A percentile compares a stretch with the other conserved stretches of the same genome.
Conservation (phyloP, 1,140 invertebrate species). For the Drosophila melanica region DNA sequence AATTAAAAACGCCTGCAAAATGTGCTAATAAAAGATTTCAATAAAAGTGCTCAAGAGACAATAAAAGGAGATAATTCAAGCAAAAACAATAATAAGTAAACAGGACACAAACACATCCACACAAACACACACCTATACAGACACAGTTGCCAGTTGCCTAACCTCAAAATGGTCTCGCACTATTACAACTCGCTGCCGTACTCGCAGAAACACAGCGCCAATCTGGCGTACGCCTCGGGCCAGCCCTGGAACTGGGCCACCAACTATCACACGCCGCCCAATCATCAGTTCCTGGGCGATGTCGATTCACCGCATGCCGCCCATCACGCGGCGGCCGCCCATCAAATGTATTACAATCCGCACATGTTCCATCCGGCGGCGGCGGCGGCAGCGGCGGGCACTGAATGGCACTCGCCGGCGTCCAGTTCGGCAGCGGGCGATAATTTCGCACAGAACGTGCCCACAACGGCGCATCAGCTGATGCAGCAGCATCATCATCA, state of each 20-base stretch:
- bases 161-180: conserved; percentile 78
- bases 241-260: conserved; percentile 80
- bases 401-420: conserved; percentile 80
- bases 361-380: conserved; percentile 80
- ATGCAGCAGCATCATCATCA: conserved; percentile 79
- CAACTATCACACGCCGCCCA: conserved; percentile 83
- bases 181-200: conserved; percentile 80
- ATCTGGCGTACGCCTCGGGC: conserved; percentile 72
- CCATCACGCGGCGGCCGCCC: conserved; percentile 67
- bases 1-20: conserved; percentile 30
- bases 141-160: conserved; percentile 32
- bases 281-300: conserved; percentile 84
- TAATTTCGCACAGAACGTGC: conserved; percentile 77
- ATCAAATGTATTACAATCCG: conserved; percentile 84
- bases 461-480: conserved; percentile 83
- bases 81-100: conserved; percentile 6
- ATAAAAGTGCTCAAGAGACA: conserved; percentile 28
- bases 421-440: conserved; percentile 67
- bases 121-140: background rate
- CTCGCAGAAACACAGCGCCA: conserved; percentile 79
- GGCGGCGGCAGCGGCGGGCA: conserved; percentile 46
- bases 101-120: background rate
- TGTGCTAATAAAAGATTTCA: conserved; percentile 32
- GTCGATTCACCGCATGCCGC: conserved; percentile 84
- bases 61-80: background rate